Evolutionary conservation across 1,140 invertebrate genomes (phyloP), one percentile per base, ranked within the genome.

Genomic region (Oncopeltus fasciatus): DNA sequence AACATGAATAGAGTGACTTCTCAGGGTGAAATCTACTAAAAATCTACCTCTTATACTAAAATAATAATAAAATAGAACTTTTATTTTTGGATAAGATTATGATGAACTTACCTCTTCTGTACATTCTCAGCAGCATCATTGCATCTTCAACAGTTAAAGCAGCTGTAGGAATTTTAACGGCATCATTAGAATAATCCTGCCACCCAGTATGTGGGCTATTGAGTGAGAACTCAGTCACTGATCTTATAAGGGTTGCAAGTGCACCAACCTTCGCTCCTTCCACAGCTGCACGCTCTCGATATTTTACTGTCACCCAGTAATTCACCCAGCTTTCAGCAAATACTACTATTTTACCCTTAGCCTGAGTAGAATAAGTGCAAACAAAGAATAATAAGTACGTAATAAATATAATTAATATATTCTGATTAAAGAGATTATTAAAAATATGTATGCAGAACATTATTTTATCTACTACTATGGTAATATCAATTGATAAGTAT

Each of bases 121-220:
- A 75, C 67, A 89, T 76, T 71, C 88, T 78, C 58, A 79, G 71
- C 57, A 92, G 72, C 69, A 90, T 78, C 69, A 82, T 78, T 3
- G 89, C 86, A 76, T 92, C 88, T 77, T 91, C 89, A 9, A 83
- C 71, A 0, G 88, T 85, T 33, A 93, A 87, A 64, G 82, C 85
- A 31, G 86, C 88, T 11, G 81, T 80, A 12, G 90, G 89, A 66
- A 93, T 90, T 73, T 83, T 80, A 18, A 73, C 77, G 2, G 83
- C 76, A 68, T 77, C 78, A 1, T 75, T 71, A 1, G 66, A 69
- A 67, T 88, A 89, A 14, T 66, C 66, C 74, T 85, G 81, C 68
- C 77, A 77, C 14, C 86, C 85, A 0, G 85, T 85, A 65, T 87
- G 86, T 0, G 83, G 84, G 0, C 81, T 80, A 64, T 83, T 75